These are phyloP conservation scores for Notodonta dromedarius DNA, from an alignment of 2,888 invertebrate genomes.

Conservation along the genomic window DNA sequence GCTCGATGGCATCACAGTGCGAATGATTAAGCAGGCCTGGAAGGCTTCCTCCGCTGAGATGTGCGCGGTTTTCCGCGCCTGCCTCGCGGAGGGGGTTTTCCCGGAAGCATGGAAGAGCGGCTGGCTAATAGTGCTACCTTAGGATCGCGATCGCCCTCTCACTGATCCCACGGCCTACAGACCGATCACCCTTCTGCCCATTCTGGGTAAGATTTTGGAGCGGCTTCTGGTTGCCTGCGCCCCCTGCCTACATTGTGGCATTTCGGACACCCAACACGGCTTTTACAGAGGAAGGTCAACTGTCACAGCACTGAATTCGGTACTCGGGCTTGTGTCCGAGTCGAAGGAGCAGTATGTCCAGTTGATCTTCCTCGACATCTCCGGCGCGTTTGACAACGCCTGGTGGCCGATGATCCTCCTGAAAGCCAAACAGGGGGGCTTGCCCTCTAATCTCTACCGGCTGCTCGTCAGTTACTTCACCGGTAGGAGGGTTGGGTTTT, in stretches of 20 bases:
- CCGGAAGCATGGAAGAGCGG: background rate
- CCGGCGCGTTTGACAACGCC: background rate
- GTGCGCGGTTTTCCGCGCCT: background rate
- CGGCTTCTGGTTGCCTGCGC: background rate
- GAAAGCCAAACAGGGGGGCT: conserved; percentile 1
- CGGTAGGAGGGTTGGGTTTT: background rate
- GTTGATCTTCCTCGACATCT: conserved; percentile 2
- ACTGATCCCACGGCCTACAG: conserved; percentile 8
- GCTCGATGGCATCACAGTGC: too few species aligned
- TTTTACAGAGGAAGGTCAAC: background rate
- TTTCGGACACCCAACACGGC: background rate
- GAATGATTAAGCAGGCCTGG: background rate
- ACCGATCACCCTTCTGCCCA: conserved; percentile 2
- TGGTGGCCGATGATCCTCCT: conserved; percentile 4
- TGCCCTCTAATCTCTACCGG: conserved; percentile 2
- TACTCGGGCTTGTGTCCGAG: background rate
- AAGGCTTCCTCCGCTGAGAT: background rate
- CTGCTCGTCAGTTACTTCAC: conserved; percentile 4
- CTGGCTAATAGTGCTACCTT: background rate
- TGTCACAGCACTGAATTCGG: background rate
- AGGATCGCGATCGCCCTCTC: background rate
- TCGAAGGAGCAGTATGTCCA: background rate
- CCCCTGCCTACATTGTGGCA: background rate
- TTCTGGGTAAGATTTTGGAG: background rate
- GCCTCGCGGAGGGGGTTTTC: background rate